A percentile compares a stretch with the other conserved stretches of the same genome.
Conservation (phyloP, 2,888 invertebrate genomes). For the Latheticus oryzae region DNA sequence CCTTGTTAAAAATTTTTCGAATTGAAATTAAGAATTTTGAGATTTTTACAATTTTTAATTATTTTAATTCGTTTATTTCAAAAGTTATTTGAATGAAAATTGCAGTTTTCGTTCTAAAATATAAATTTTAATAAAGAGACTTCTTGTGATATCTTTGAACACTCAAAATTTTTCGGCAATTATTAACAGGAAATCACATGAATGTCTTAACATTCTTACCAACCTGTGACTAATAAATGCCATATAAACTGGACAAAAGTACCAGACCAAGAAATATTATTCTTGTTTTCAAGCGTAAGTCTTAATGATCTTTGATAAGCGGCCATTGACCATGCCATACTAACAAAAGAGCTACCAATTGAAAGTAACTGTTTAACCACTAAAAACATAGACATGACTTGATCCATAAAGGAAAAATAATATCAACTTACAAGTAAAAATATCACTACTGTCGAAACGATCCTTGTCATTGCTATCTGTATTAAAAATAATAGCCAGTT, state of each 20-base stretch:
- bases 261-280: constrained; percentile 79
- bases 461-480: constrained; percentile 63
- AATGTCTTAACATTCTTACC: too few relatives aligned
- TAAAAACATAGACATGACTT: constrained; percentile 63
- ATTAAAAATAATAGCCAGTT: constrained; percentile 75
- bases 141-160: too few relatives aligned
- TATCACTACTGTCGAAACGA: constrained; percentile 52
- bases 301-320: constrained; percentile 87
- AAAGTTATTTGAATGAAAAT: too few relatives aligned
- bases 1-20: constrained; percentile 52
- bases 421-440: constrained; percentile 61
- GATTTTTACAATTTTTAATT: too few relatives aligned
- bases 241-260: constrained; percentile 82
- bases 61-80: too few relatives aligned
- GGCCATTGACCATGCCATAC: constrained; percentile 91
- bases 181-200: too few relatives aligned
- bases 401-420: constrained; percentile 8
- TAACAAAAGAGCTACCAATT: constrained; percentile 82
- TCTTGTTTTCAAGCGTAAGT: constrained; percentile 81
- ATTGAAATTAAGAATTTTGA: too few relatives aligned
- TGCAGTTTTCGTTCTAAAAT: too few relatives aligned
- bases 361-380: constrained; percentile 78
- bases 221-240: constrained; percentile 87
- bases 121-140: too few relatives aligned
- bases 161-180: too few relatives aligned